These are phyloP conservation scores for Drosophila saltans DNA, from an alignment of 1,140 invertebrate species.

Conservation along the genomic window DNA sequence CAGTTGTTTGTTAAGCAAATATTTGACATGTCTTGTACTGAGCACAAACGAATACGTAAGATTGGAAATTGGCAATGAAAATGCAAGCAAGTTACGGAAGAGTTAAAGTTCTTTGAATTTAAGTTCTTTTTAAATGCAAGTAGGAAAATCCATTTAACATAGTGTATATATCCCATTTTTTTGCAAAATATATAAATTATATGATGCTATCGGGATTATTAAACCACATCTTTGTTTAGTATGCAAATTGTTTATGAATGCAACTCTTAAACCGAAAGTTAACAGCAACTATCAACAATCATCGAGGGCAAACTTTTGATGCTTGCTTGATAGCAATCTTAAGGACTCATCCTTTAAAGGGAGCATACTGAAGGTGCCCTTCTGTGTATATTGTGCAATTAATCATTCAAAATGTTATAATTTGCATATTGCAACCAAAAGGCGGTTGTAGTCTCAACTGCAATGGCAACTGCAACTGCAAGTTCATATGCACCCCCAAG, in stretches of 20 bases:
- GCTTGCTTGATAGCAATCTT: neutral
- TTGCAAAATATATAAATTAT: too few species aligned
- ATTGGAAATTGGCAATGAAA: neutral
- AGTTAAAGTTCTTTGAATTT: neutral
- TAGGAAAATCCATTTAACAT: neutral
- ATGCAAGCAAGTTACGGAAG: neutral
- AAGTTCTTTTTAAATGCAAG: neutral
- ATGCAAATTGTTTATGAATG: neutral
- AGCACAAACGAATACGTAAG: neutral
- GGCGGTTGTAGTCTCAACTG: slow-evolving; percentile 7
- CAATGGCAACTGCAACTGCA: neutral
- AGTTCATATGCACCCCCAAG: neutral
- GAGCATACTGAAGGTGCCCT: slow-evolving; percentile 22
- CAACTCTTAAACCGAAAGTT: neutral
- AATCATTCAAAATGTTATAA: slow-evolving; percentile 39
- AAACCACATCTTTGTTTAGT: neutral
- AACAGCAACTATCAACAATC: neutral
- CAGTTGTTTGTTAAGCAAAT: slow-evolving; percentile 26
- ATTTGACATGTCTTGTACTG: slow-evolving; percentile 20
- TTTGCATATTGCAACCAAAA: slow-evolving; percentile 33
- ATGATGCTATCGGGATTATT: too few species aligned
- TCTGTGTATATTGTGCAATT: slow-evolving; percentile 23
- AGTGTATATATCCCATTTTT: too few species aligned
- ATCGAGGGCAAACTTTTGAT: neutral
- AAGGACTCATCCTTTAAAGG: neutral